phyloP scores from a whole-genome alignment of 2,888 invertebrate species.

The Diabrotica balteata region DNA sequence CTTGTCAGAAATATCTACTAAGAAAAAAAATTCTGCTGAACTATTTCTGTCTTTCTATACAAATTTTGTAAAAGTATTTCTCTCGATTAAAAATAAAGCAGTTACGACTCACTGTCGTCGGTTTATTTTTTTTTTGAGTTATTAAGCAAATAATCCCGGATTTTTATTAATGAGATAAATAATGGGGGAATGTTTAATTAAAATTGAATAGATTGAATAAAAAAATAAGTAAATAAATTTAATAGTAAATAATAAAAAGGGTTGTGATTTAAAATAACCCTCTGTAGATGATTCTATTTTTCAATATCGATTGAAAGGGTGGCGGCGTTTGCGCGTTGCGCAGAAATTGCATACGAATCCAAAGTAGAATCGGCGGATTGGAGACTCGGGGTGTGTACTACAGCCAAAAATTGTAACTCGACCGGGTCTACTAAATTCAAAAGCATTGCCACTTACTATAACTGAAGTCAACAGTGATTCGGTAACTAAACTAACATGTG shows the following conservation, averaged over 20 bases:
- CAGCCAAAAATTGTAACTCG: conserved; percentile 44
- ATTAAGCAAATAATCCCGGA: too few species aligned
- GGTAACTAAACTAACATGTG: conserved; percentile 48
- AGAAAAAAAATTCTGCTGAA: too few species aligned
- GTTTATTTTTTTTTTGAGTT: too few species aligned
- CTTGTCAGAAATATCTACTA: too few species aligned
- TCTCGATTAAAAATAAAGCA: too few species aligned
- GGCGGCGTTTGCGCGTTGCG: conserved; percentile 54
- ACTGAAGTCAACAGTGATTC: neutral
- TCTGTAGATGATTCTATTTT: conserved; percentile 40
- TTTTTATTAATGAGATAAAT: too few species aligned
- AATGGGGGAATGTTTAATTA: too few species aligned
- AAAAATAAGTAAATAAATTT: neutral
- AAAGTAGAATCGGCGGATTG: conserved; percentile 57
- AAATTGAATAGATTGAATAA: neutral
- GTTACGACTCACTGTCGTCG: too few species aligned
- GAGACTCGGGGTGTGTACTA: conserved; percentile 61
- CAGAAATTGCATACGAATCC: conserved; percentile 38
- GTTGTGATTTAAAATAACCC: conserved; percentile 4
- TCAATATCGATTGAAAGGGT: conserved; percentile 45
- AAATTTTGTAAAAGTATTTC: too few species aligned
- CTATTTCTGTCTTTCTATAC: too few species aligned
- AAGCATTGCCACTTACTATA: conserved; percentile 43
- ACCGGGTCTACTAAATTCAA: conserved; percentile 50
- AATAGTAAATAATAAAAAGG: neutral